Percentiles rank a stretch among this genome's conserved stretches.
phyloP scores from a whole-genome alignment of 2,888 invertebrate species.

The Galerucella calmariensis region DNA sequence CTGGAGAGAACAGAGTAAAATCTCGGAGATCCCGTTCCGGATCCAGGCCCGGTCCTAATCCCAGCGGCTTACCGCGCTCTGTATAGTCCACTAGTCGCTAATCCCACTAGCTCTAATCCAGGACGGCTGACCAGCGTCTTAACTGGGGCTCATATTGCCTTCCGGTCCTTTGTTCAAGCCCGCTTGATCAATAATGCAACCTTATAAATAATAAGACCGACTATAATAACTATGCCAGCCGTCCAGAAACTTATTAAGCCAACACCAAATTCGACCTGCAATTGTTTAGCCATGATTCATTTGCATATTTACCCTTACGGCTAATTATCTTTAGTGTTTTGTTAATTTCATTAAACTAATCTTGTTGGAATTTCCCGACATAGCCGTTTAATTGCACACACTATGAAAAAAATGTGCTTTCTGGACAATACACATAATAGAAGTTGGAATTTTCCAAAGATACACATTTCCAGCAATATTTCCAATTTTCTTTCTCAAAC shows the following conservation, averaged over 20 bases:
- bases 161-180: constrained; percentile 65
- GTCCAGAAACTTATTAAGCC: constrained; percentile 38
- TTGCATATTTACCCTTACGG: constrained; percentile 25
- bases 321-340: constrained; percentile 29
- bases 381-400: neutral
- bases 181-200: constrained; percentile 66
- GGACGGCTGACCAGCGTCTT: constrained; percentile 66
- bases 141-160: constrained; percentile 66
- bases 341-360: constrained; percentile 27
- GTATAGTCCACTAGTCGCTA: constrained; percentile 66
- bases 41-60: constrained; percentile 64
- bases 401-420: no score
- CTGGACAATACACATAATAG: no score
- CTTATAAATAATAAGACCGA: constrained; percentile 65
- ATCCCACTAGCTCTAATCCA: constrained; percentile 66
- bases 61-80: constrained; percentile 65
- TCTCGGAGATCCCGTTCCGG: constrained; percentile 64
- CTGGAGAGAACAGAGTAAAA: constrained; percentile 56
- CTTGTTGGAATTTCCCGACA: neutral
- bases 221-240: constrained; percentile 56
- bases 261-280: constrained; percentile 30
- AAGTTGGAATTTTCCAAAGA: no score
- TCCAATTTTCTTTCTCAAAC: no score
- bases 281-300: constrained; percentile 36
- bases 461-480: no score